Percentiles rank a stretch among this genome's conserved stretches.
Conservation (phyloP, 2,113 vertebrate genomes). For the Chaetops frenatus region DNA sequence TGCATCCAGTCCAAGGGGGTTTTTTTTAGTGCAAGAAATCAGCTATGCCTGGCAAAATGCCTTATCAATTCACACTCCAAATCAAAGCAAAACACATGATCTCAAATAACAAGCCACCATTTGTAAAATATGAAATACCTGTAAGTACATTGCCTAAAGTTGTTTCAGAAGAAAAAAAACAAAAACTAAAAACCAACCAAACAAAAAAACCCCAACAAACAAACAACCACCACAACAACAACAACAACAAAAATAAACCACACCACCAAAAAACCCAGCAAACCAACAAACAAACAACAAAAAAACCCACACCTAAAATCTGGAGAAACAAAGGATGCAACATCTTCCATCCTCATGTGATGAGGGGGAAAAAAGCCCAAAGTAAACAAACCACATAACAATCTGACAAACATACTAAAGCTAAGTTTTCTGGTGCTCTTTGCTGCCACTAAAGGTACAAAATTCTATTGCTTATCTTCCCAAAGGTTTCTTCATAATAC, state of each 20-base stretch:
- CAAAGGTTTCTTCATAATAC: neutral
- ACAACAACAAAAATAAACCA: neutral
- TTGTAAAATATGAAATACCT: neutral
- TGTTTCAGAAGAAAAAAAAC: neutral
- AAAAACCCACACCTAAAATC: neutral
- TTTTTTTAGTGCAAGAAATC: neutral
- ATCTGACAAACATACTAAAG: neutral
- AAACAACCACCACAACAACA: neutral
- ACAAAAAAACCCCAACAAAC: too few species aligned
- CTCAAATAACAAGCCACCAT: neutral
- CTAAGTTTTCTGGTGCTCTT: neutral
- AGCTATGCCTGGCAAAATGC: neutral
- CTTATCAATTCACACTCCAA: neutral
- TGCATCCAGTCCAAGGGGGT: neutral
- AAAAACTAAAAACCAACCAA: neutral
- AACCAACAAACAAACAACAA: too few species aligned
- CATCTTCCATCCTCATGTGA: neutral
- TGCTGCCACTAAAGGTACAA: neutral
- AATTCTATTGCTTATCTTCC: neutral
- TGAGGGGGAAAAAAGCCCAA: rapidly evolving
- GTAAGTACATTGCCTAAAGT: neutral
- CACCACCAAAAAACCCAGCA: too few species aligned
- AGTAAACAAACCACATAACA: neutral
- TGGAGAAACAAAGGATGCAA: neutral
- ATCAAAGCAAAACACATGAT: neutral